These are phyloP conservation scores for Morone chrysops DNA, from an alignment of 2,113 vertebrate genomes.

Conservation along the genomic window DNA sequence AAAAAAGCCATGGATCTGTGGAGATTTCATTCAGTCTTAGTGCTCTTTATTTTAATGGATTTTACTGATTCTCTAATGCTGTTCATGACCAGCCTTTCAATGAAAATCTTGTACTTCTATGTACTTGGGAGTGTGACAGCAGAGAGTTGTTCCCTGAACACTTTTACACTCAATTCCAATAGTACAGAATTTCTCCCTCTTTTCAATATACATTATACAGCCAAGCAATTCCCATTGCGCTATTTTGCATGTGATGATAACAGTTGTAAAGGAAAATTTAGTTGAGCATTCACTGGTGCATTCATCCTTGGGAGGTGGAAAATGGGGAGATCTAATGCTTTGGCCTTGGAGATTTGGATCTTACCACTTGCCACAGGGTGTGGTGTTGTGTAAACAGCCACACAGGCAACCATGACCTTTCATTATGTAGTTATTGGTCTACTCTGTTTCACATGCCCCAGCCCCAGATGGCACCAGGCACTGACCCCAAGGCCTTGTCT, in stretches of 20 bases:
- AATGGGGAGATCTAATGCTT: slow-evolving; percentile 11
- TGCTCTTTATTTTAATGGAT: slow-evolving; percentile 46
- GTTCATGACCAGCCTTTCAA: slow-evolving; percentile 25
- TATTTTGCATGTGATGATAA: slow-evolving; percentile 14
- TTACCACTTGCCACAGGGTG: slow-evolving; percentile 47
- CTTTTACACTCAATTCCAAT: slow-evolving; percentile 4
- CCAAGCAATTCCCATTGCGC: background rate
- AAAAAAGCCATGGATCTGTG: slow-evolving; percentile 22
- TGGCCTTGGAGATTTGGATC: slow-evolving; percentile 35
- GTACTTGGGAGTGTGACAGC: slow-evolving; percentile 25
- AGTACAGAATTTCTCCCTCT: background rate
- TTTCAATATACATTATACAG: slow-evolving; percentile 25
- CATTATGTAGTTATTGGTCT: background rate
- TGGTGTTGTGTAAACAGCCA: slow-evolving; percentile 36
- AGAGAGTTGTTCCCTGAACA: background rate
- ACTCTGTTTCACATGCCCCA: slow-evolving; percentile 13
- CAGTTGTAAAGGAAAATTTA: background rate
- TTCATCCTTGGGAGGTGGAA: background rate
- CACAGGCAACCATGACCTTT: slow-evolving; percentile 59
- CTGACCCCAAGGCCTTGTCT: slow-evolving; percentile 22
- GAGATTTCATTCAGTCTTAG: slow-evolving; percentile 16
- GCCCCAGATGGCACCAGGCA: slow-evolving; percentile 8
- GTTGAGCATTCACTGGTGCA: slow-evolving; percentile 18
- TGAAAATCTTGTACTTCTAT: slow-evolving; percentile 30
- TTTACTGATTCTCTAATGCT: slow-evolving; percentile 30